Evolutionary conservation across 1,140 invertebrate species (phyloP), one percentile per base, ranked within the genome.

Genomic region (Hypothenemus hampei): DNA sequence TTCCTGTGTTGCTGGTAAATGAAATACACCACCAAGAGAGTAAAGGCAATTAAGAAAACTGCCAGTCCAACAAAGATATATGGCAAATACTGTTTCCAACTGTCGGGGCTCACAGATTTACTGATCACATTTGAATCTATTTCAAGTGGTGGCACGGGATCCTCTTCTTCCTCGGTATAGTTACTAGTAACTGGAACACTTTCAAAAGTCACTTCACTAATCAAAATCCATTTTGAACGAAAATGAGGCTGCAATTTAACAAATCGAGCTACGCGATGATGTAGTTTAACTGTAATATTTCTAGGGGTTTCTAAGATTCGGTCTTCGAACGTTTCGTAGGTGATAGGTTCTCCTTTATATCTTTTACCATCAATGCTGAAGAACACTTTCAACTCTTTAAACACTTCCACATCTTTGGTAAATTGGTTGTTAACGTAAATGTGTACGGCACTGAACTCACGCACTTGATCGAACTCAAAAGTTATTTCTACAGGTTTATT

Each of bases 391-490:
- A 86, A 85, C 66, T 87, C 83, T 0, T 82, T 81, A 68, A 91
- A 91, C 16, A 91, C 83, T 81, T 88, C 83, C 1, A 90, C 84
- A 61, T 89, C 86, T 61, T 82, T 81, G 60, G 81, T 85, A 73
- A 89, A 89, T 67, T 87, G 83, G 72, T 89, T 89, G 71, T 86
- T 88, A 69, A 83, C 85, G 70, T 85, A 90, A 21, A 97, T 81
- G 62, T 86, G 84, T 19, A 93, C 81, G 1, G 82, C 81, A n/a
- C 83, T 87, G 73, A 97, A 93, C 69, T 96, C 93, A 4, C 91
- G 77, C 22, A 91, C 82, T 66, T 80, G 78, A 65, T 92, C 88
- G 73, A 96, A 96, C 71, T 93, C 85, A 72, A 95, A 94, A 46
- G 83, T 81, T 58, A 91, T 81, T 62, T 87, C 84, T 0, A 88